These are phyloP conservation scores for Brenthis daphne DNA, from an alignment of 2,888 invertebrate genomes.

Conservation along the genomic window DNA sequence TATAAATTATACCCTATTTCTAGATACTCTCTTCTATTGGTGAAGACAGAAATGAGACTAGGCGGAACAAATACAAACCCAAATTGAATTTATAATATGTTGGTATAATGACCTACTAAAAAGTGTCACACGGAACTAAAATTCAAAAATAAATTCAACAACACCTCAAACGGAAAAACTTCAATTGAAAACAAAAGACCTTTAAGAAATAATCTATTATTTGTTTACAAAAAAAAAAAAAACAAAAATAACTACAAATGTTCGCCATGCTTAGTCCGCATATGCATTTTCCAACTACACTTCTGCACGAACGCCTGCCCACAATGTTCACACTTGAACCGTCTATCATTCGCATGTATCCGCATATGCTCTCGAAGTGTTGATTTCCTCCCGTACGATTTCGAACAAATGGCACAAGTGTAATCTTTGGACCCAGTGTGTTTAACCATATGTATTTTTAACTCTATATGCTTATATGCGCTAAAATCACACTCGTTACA, in stretches of 20 bases:
- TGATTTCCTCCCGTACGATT: conserved; percentile 52
- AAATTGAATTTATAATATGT: too few relatives aligned
- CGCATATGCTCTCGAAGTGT: conserved; percentile 58
- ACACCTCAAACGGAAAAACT: neutral
- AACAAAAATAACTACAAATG: conserved; percentile 6
- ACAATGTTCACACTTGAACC: conserved; percentile 50
- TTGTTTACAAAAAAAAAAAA: neutral
- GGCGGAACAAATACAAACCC: too few relatives aligned
- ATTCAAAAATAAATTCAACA: neutral
- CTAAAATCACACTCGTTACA: conserved; percentile 44
- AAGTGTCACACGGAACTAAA: too few relatives aligned
- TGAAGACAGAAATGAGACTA: too few relatives aligned
- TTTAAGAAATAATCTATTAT: neutral
- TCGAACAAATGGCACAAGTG: conserved; percentile 55
- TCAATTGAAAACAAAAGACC: neutral
- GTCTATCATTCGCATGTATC: conserved; percentile 47
- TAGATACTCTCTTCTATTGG: too few relatives aligned
- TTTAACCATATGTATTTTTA: conserved; percentile 58
- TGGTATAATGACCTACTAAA: too few relatives aligned
- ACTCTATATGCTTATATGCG: conserved; percentile 51
- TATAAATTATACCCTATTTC: too few relatives aligned
- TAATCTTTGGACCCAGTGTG: conserved; percentile 53
- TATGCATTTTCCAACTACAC: conserved; percentile 62
- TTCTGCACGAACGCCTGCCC: conserved; percentile 51
- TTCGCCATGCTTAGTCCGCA: conserved; percentile 40